These are phyloP conservation scores for Lutjanus erythropterus DNA, from an alignment of 2,113 vertebrate species.

Conservation along the genomic window DNA sequence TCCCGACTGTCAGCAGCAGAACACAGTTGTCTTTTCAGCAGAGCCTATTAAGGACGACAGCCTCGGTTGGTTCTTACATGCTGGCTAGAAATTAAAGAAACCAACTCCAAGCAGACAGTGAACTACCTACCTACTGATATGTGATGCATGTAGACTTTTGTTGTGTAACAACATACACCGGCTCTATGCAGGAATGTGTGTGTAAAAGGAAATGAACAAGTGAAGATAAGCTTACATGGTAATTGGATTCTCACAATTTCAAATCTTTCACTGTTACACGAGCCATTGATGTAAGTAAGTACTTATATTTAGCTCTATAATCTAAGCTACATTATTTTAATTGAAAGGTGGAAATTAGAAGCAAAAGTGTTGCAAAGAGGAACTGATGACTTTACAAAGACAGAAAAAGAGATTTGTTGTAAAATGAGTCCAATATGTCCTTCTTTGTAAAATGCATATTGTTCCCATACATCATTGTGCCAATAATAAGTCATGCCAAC, in stretches of 20 bases:
- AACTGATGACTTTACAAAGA: neutral
- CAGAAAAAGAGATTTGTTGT: neutral
- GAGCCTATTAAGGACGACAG: constrained; percentile 41
- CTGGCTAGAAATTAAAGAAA: constrained; percentile 7
- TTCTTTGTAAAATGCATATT: neutral
- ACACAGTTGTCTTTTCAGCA: constrained; percentile 46
- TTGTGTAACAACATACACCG: neutral
- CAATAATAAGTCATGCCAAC: neutral
- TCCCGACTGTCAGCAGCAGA: constrained; percentile 43
- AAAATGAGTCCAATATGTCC: neutral
- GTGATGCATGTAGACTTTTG: neutral
- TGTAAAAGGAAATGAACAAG: neutral
- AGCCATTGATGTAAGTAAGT: neutral
- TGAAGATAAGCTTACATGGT: neutral
- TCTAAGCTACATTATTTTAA: neutral
- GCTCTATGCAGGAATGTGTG: neutral
- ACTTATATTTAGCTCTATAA: neutral
- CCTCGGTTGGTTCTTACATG: neutral
- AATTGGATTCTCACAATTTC: neutral
- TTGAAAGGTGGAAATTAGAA: neutral
- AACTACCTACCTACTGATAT: neutral
- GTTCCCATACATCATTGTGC: neutral
- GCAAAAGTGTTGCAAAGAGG: neutral
- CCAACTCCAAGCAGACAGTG: neutral
- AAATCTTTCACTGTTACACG: neutral